These are phyloP conservation scores for Clistopyga incitator DNA, from an alignment of 2,888 invertebrate genomes.

Conservation along the genomic window DNA sequence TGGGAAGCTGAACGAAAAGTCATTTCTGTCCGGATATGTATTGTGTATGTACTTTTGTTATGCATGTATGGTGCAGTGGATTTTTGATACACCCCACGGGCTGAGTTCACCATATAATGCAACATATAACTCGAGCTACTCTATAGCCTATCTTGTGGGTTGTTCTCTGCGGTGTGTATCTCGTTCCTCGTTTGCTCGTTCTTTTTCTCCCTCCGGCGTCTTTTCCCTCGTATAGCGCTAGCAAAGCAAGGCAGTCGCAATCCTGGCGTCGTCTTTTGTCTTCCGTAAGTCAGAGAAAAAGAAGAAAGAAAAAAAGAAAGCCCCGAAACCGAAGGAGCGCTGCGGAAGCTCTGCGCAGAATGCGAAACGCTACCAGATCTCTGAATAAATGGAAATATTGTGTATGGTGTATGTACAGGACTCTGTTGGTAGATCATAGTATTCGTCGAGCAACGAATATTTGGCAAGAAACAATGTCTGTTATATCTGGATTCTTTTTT, in stretches of 20 bases:
- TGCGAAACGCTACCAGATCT: conserved; percentile 9
- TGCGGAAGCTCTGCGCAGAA: conserved; percentile 18
- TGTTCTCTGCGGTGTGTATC: conserved; percentile 31
- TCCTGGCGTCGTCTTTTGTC: conserved; percentile 39
- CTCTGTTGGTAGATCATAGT: not conserved
- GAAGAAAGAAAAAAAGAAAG: conserved; percentile 1
- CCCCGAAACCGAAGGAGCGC: not conserved
- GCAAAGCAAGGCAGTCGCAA: conserved; percentile 25
- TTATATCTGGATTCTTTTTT: not conserved
- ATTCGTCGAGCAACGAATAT: not conserved
- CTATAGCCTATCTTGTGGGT: conserved; percentile 2
- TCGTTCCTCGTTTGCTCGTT: conserved; percentile 24
- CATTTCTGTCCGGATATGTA: not conserved
- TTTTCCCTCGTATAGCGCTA: conserved; percentile 17
- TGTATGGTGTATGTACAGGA: conserved; percentile 6
- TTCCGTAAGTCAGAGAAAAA: conserved; percentile 19
- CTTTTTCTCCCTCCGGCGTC: conserved; percentile 12
- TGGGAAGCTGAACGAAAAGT: too few species aligned
- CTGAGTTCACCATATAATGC: conserved; percentile 27
- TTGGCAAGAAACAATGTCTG: conserved; percentile 2
- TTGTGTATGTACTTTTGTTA: not conserved
- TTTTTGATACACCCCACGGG: conserved; percentile 30
- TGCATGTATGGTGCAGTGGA: not conserved
- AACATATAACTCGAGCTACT: conserved; percentile 13
- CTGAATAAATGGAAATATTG: conserved; percentile 13